Evolutionary conservation across 35 echinoderm and acorn worm species (phyloP).

Genomic region (Ophiothrix spiculata): DNA sequence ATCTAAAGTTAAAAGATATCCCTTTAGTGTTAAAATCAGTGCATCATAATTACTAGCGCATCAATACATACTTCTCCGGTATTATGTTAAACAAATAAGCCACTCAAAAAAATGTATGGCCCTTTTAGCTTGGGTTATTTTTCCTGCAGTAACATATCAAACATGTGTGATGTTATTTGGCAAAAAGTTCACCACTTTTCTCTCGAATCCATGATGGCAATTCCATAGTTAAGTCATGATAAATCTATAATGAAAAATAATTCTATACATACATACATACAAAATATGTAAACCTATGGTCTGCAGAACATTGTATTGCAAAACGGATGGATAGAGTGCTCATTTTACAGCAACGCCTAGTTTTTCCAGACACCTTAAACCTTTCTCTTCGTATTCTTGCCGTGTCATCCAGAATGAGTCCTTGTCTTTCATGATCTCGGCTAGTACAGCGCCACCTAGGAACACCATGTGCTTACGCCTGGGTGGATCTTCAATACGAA

Average conservation of each 20-base stretch:
- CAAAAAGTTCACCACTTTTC: background rate
- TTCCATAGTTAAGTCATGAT: background rate
- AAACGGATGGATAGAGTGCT: background rate
- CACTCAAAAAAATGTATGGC: too few species aligned
- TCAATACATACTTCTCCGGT: too few species aligned
- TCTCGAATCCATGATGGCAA: background rate
- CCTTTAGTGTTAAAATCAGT: too few species aligned
- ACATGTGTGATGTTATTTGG: too few species aligned
- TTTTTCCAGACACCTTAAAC: conserved; percentile 76
- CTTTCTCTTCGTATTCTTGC: conserved; percentile 89
- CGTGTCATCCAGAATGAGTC: conserved; percentile 90
- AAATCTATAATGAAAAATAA: conserved; percentile 13
- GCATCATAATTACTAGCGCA: too few species aligned
- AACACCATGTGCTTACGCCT: conserved; percentile 99
- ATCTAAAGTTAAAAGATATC: too few species aligned
- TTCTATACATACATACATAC: background rate
- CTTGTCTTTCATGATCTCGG: conserved; percentile 98
- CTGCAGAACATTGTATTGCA: background rate
- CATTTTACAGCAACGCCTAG: conserved; percentile 64
- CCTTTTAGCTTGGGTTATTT: too few species aligned
- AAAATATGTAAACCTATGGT: background rate
- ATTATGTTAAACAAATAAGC: too few species aligned
- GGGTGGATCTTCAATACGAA: conserved; percentile 95
- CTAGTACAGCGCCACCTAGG: conserved; percentile 95
- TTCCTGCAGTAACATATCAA: too few species aligned